phyloP scores from a whole-genome alignment of 2,888 invertebrate genomes.

The Phlogophora meticulosa region DNA sequence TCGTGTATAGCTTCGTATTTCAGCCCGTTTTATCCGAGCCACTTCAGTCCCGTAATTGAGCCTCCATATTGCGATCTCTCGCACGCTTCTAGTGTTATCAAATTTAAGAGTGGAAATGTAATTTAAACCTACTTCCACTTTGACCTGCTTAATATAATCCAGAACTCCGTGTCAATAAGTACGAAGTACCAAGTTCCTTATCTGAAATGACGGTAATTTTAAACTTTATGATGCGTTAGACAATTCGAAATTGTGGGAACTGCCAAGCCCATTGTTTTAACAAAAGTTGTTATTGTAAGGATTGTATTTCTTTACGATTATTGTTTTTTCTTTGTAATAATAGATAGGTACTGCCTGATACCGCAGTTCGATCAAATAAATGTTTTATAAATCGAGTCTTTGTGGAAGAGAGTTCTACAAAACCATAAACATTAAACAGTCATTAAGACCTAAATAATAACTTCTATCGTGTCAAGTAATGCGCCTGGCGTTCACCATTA shows the following conservation, averaged over 20 bases:
- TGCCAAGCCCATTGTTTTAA: slow-evolving; percentile 52
- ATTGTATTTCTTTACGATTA: slow-evolving; percentile 52
- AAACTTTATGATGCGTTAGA: slow-evolving; percentile 51
- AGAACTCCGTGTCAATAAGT: slow-evolving; percentile 36
- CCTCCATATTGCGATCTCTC: slow-evolving; percentile 60
- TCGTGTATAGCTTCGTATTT: slow-evolving; percentile 41
- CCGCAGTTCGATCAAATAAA: slow-evolving; percentile 7
- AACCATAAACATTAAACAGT: background rate
- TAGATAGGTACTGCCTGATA: slow-evolving; percentile 9
- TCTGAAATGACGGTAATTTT: slow-evolving; percentile 46
- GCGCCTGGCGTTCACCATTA: slow-evolving; percentile 35
- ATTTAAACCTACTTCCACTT: slow-evolving; percentile 51
- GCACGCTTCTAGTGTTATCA: slow-evolving; percentile 50
- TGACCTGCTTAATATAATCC: slow-evolving; percentile 36
- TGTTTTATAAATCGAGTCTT: slow-evolving; percentile 24
- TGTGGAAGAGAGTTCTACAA: slow-evolving; percentile 1
- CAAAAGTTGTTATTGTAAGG: slow-evolving; percentile 35
- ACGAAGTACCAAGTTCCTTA: slow-evolving; percentile 32
- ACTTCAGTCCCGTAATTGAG: slow-evolving; percentile 62
- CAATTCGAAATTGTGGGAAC: slow-evolving; percentile 56
- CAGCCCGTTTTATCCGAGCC: slow-evolving; percentile 38
- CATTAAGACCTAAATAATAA: slow-evolving; percentile 17
- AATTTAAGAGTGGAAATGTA: slow-evolving; percentile 51
- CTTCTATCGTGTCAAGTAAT: slow-evolving; percentile 25
- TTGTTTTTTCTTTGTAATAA: slow-evolving; percentile 37